Base-by-base conservation (phyloP, 2,113 vertebrate genomes). In the Callithrix jacchus region DNA sequence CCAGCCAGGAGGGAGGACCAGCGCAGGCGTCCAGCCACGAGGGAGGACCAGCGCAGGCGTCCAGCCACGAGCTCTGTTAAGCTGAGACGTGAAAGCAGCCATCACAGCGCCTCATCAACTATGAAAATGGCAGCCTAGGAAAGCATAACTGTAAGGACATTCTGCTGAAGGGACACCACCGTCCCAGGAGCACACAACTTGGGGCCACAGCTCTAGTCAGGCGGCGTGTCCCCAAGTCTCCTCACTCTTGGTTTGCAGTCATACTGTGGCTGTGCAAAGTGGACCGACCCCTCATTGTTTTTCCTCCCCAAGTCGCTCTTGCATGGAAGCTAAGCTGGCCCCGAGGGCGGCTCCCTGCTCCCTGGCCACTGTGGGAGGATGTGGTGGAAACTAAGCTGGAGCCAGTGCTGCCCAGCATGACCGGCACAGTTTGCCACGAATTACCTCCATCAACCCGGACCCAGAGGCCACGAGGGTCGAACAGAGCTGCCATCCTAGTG, bases 1-100 rank as follows among this genome's bases (percentile, higher is more conserved):
- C 71, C 71, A 25, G 21, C 40, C 40, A 35, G 16, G 13, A 35
- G 6, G 13, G 64, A 35, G 64, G 64, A 35, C 64, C 32, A 35
- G 64, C 3, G 2, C 1, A 7, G 3, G 47, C 3, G 1, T 68
- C 73, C 27, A 14, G 42, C 23, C 23, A 8, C 1, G 10, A 52
- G 77, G 32, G 11, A 20, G 17, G 47, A 21, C 7, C 0, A 45
- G 6, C 79, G 7, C 2, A 2, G 49, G 25, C 6, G 3, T 8
- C 17, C 35, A 56, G 79, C 40, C 40, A 42, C 40, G 40, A 40
- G 37, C 5, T 9, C 35, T 1, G 20, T 73, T 37, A 12, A 73
- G 37, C 37, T 73, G 70, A 73, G 70, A 73, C 9, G 40, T 21
- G 12, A 40, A 21, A n/a, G 17, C 32, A 68, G 25, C 32, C 32